Evolutionary conservation across 64 coral and sea anemone genomes (phyloP).

Genomic region (Anthopleura sola): DNA sequence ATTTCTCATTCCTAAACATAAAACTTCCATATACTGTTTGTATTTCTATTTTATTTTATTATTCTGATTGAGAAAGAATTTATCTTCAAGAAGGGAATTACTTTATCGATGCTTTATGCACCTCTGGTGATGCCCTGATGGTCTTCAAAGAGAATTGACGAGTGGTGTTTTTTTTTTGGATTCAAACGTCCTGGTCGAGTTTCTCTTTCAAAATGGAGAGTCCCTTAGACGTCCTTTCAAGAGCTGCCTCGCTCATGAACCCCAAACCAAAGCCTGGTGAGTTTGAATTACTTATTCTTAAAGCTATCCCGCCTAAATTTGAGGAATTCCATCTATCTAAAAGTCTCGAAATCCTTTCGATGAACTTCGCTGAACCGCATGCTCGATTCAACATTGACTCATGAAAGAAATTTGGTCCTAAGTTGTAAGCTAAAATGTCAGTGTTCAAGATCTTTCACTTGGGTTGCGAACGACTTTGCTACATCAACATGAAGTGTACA

Average conservation of each 20-base stretch:
- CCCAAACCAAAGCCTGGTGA: constrained; percentile 60
- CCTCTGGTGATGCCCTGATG: neutral
- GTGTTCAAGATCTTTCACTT: neutral
- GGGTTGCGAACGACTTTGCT: neutral
- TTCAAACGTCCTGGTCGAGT: neutral
- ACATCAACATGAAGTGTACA: neutral
- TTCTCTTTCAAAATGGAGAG: constrained; percentile 63
- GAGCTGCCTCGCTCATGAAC: constrained; percentile 85
- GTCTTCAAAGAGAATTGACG: neutral
- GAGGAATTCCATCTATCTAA: neutral
- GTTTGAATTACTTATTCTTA: constrained; percentile 2
- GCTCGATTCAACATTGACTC: neutral
- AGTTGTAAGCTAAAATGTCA: neutral
- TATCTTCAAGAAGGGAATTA: neutral
- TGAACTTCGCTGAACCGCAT: neutral
- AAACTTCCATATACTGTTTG: constrained; percentile 51
- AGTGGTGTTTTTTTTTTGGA: neutral
- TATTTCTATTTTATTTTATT: constrained; percentile 71
- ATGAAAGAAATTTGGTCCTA: neutral
- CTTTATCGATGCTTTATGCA: neutral
- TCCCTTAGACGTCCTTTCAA: constrained; percentile 81
- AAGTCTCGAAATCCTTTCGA: neutral
- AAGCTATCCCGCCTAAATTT: neutral
- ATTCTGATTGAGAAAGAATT: constrained; percentile 28
- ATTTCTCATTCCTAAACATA: constrained; percentile 70